A percentile compares a stretch with the other conserved stretches of the same genome.
Evolutionary conservation across 2,113 vertebrate species (phyloP).

Genomic region (Salvelinus sp.): DNA sequence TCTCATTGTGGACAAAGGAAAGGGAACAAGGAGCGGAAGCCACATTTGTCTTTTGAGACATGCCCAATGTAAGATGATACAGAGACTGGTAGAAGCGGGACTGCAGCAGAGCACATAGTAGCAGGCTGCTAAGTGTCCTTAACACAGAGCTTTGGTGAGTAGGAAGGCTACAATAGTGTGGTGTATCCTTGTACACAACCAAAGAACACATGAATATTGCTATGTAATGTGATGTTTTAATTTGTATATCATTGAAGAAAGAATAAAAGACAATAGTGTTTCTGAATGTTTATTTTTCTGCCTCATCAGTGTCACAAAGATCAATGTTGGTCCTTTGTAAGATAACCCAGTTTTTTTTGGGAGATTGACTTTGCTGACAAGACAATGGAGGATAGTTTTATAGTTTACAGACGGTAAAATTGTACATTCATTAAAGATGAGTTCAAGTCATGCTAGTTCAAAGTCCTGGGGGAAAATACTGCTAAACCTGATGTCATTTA

Average conservation of each 20-base stretch:
- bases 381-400: not conserved
- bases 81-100: not conserved
- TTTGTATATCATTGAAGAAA: conserved; percentile 68
- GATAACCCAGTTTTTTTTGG: not conserved
- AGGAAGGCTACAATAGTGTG: conserved; percentile 45
- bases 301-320: not conserved
- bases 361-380: not conserved
- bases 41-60: too few species aligned
- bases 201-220: conserved; percentile 66
- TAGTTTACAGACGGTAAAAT: conserved; percentile 1
- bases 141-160: conserved; percentile 61
- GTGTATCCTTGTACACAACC: conserved; percentile 60
- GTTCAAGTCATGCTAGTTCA: too few species aligned
- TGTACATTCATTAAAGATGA: not conserved
- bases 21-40: not conserved
- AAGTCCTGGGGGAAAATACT: too few species aligned
- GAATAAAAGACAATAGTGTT: conserved; percentile 39
- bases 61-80: not conserved
- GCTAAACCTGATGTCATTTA: too few species aligned
- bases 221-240: conserved; percentile 69
- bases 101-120: conserved; percentile 21
- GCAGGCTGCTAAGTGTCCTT: conserved; percentile 62
- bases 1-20: not conserved
- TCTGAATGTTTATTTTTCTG: not conserved
- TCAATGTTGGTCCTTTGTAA: not conserved